Evolutionary conservation across 1,140 invertebrate genomes (phyloP).

Genomic region (Myzus persicae): DNA sequence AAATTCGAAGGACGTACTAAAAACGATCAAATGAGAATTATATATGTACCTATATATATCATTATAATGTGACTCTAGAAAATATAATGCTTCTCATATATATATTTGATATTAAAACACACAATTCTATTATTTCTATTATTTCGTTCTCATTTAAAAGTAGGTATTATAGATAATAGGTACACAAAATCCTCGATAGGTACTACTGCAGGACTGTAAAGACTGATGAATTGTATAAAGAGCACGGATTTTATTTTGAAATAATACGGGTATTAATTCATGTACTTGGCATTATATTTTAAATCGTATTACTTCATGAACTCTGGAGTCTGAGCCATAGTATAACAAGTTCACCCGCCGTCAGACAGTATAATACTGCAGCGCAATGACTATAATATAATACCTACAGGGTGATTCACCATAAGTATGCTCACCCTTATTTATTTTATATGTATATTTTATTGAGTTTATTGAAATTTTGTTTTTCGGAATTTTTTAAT

Average conservation of each 20-base stretch:
- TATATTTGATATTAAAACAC: not conserved
- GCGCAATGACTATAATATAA: not conserved
- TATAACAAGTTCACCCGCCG: not conserved
- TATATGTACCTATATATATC: not conserved
- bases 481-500: too few relatives aligned
- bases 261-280: not conserved
- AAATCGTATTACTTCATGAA: conserved; percentile 10
- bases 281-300: not conserved
- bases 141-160: not conserved
- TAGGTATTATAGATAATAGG: not conserved
- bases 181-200: not conserved
- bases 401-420: too few relatives aligned
- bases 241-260: not conserved
- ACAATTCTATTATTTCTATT: not conserved
- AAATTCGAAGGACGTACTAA: not conserved
- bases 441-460: too few relatives aligned
- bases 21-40: not conserved
- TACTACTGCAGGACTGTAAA: too few relatives aligned
- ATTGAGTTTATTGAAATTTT: too few relatives aligned
- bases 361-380: not conserved
- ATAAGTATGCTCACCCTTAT: too few relatives aligned
- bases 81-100: not conserved
- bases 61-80: not conserved
- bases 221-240: too few relatives aligned
- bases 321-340: not conserved